Base-by-base conservation (phyloP, 2,797 vertebrate genomes). In the Tachyglossus aculeatus region DNA sequence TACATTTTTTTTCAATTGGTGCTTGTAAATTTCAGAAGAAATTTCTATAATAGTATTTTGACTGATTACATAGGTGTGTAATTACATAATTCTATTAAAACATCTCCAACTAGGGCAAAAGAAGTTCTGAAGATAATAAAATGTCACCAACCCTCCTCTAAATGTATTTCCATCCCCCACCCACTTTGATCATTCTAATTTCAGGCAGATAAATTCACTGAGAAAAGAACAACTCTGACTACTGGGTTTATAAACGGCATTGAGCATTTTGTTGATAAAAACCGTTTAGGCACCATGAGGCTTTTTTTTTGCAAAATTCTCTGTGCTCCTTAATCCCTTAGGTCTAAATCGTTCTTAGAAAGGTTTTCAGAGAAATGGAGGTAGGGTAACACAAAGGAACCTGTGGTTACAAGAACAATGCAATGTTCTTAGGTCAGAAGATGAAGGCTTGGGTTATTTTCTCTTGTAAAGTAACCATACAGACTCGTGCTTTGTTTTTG, bases 41-140 rank as follows among this genome's bases (percentile, higher is more conserved):
- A 65, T 44, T 12, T 55, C 48, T 65, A 64, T 45, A n/a, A 6
- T 43, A 18, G 4, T 18, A 14, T 71, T 65, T 55, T 40, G 40
- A 45, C 15, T 3, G 43, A 47, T 41, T 63, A 50, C n/a, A n/a
- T 8, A 59, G 7, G 15, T 16, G 2, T 47, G 16, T 21, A 13
- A 39, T 15, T 24, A 38, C 44, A 5, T 69, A 45, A n/a, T n/a
- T n/a, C n/a, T n/a, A 47, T 58, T 66, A 60, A 71, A 66, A 39
- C 54, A 58, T 33, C 7, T 10, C 36, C 52, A 59, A 60, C 11
- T 5, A 54, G 9, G 27, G 9, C 64, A 5, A 10, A 65, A n/a
- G 9, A 56, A 39, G 27, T 1, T 18, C 3, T 47, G 10, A 14
- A 38, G 37, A 43, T 58, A 61, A 33, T 74, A 58, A 37, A 37